Conservation (phyloP, 2,113 vertebrate species). For the Heterotilapia buettikoferi region DNA sequence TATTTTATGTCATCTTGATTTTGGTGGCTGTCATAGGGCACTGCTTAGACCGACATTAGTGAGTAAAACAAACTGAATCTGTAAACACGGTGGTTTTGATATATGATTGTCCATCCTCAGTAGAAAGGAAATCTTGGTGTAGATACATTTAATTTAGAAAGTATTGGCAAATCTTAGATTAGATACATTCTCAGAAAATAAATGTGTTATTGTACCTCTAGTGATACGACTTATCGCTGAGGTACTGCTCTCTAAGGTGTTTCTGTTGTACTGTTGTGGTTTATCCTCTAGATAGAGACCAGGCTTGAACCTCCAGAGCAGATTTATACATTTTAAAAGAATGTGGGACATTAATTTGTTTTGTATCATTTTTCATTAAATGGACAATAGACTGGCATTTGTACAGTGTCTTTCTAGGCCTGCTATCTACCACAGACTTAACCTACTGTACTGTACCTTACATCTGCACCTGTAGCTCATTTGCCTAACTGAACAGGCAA, state of each 20-base stretch:
- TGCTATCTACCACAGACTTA: not conserved
- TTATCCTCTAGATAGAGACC: not conserved
- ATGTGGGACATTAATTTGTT: not conserved
- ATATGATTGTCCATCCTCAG: not conserved
- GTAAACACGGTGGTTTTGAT: not conserved
- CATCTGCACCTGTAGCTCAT: not conserved
- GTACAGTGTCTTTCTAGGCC: not conserved
- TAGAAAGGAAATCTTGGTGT: not conserved
- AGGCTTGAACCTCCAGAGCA: not conserved
- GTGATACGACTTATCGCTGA: not conserved
- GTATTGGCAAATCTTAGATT: not conserved
- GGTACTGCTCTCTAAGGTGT: not conserved
- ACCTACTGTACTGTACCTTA: not conserved
- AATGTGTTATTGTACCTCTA: not conserved
- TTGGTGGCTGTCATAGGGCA: not conserved
- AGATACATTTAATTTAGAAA: not conserved
- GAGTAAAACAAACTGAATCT: not conserved
- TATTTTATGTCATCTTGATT: not conserved
- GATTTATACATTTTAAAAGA: not conserved
- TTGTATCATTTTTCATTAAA: not conserved
- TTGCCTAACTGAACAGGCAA: not conserved
- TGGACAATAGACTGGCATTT: not conserved
- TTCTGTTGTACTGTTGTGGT: not conserved
- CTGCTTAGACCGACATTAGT: not conserved
- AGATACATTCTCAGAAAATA: not conserved